phyloP scores from a whole-genome alignment of 2,113 vertebrate genomes.

The Pelodiscus sinensis region DNA sequence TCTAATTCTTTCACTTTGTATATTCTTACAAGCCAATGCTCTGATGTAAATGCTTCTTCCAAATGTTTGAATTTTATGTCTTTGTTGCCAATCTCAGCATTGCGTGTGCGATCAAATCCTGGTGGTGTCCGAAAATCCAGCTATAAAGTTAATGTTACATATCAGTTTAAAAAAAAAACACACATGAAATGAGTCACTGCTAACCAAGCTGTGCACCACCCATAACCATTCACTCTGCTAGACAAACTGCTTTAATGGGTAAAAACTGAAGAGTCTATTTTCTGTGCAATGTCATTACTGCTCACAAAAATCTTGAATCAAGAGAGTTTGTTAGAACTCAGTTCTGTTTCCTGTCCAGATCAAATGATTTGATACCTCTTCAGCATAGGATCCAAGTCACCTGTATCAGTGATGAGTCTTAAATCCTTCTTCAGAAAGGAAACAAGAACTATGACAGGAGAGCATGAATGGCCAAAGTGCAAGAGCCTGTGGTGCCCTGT shows the following conservation, averaged over 20 bases:
- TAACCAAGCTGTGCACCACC: background rate
- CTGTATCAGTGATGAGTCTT: background rate
- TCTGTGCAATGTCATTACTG: background rate
- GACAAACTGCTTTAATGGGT: background rate
- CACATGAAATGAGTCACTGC: background rate
- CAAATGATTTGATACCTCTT: background rate
- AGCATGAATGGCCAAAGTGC: background rate
- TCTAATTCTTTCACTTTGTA: slow-evolving; percentile 97
- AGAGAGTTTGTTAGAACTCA: background rate
- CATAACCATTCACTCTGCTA: background rate
- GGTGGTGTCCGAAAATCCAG: slow-evolving; percentile 97
- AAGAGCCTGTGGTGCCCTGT: accelerated
- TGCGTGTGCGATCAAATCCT: slow-evolving; percentile 96
- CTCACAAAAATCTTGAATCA: background rate
- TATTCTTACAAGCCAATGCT: slow-evolving; percentile 98
- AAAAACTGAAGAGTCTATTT: background rate
- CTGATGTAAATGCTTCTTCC: slow-evolving; percentile 97
- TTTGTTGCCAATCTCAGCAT: slow-evolving; percentile 98
- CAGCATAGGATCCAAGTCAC: background rate
- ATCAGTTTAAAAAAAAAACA: slow-evolving; percentile 20
- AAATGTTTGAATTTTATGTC: slow-evolving; percentile 96
- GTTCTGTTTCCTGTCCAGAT: background rate
- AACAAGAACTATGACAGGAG: background rate
- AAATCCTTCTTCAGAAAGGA: background rate
- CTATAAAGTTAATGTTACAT: slow-evolving; percentile 70